Evolutionary conservation across 2,797 vertebrate genomes (phyloP).

Genomic region (Argentina silus): DNA sequence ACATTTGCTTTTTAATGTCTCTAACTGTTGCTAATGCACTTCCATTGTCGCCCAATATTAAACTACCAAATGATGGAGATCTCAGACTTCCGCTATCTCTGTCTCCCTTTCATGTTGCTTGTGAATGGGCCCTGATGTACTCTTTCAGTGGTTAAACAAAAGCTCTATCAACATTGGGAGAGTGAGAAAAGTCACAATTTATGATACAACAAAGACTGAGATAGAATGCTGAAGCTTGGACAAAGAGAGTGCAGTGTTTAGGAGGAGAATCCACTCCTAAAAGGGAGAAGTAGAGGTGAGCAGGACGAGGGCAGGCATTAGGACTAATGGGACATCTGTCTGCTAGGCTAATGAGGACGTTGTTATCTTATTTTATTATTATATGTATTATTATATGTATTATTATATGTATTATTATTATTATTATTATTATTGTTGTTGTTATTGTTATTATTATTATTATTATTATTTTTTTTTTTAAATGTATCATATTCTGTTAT

Average conservation of each 20-base stretch:
- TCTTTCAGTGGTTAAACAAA: conserved; percentile 42
- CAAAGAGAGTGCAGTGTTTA: background rate
- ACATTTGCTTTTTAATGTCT: conserved; percentile 52
- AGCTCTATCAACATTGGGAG: conserved; percentile 14
- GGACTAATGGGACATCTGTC: conserved; percentile 12
- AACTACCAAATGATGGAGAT: conserved; percentile 47
- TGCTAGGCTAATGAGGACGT: background rate
- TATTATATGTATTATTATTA: too few relatives aligned
- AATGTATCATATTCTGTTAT: too few relatives aligned
- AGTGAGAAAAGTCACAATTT: conserved; percentile 11
- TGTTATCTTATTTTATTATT: too few relatives aligned
- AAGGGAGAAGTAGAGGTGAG: background rate
- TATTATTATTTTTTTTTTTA: too few relatives aligned
- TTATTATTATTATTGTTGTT: too few relatives aligned
- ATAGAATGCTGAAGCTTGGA: background rate
- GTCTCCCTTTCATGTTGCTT: conserved; percentile 37
- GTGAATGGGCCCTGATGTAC: conserved; percentile 15
- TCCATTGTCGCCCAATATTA: conserved; percentile 51
- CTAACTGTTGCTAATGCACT: conserved; percentile 56
- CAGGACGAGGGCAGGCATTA: background rate
- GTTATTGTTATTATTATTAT: too few relatives aligned
- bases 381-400: too few relatives aligned
- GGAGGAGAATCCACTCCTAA: conserved; percentile 3
- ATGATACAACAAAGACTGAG: background rate
- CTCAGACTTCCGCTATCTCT: conserved; percentile 22